Conservation (phyloP, 2,113 vertebrate genomes). For the Gymnorhina tibicen region DNA sequence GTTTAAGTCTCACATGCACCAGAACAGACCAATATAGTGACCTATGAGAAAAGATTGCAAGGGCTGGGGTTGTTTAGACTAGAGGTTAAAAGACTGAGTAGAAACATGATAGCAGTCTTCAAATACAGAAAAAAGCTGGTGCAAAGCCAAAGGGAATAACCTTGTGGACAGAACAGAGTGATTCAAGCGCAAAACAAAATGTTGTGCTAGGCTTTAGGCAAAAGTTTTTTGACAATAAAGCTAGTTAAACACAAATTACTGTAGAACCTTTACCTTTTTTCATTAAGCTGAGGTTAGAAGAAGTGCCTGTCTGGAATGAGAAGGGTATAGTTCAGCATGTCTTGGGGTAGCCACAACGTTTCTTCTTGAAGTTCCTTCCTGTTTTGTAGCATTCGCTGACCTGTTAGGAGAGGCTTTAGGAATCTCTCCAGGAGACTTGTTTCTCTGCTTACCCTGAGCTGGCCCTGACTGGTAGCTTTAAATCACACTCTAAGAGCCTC, state of each 20-base stretch:
- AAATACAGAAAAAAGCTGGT: neutral
- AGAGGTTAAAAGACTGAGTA: neutral
- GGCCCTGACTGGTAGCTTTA: neutral
- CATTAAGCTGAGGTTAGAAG: neutral
- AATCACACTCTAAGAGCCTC: neutral
- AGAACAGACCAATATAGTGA: neutral
- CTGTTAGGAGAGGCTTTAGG: neutral
- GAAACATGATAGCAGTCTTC: neutral
- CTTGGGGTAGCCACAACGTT: neutral
- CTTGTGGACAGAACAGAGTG: neutral
- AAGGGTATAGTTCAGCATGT: neutral
- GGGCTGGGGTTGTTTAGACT: neutral
- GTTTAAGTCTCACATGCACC: neutral
- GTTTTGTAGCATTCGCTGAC: neutral
- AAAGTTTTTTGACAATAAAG: neutral
- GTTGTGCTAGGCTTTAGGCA: neutral
- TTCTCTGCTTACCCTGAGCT: neutral
- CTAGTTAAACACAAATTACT: neutral
- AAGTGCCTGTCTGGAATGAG: neutral
- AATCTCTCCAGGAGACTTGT: neutral
- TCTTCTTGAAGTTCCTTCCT: neutral
- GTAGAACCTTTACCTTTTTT: neutral
- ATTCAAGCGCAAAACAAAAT: neutral
- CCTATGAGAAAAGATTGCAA: neutral
- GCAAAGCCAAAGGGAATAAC: neutral